These are phyloP conservation scores for Chrysodeixis includens DNA, from an alignment of 2,888 invertebrate species.

Conservation along the genomic window DNA sequence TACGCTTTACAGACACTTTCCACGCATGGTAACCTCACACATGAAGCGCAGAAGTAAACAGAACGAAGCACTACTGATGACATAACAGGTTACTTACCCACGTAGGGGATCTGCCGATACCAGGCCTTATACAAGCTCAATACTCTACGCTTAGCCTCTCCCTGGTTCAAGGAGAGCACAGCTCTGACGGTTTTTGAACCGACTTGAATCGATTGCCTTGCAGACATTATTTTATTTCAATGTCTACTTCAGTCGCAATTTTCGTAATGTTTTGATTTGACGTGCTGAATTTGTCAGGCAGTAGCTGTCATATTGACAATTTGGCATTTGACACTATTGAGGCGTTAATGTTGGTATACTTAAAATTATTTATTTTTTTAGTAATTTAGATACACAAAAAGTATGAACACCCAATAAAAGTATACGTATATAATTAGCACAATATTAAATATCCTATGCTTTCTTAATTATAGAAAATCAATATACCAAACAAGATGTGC, in stretches of 20 bases:
- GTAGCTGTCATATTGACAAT: background rate
- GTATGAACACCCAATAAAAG: too few relatives aligned
- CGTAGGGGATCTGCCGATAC: slow-evolving; percentile 97
- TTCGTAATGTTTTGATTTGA: slow-evolving; percentile 43
- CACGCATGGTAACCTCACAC: background rate
- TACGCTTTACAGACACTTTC: background rate
- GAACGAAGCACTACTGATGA: slow-evolving; percentile 68
- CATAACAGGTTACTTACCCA: slow-evolving; percentile 92
- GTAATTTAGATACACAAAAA: too few relatives aligned
- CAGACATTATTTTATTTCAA: slow-evolving; percentile 69
- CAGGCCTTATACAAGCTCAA: slow-evolving; percentile 97
- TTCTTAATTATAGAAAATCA: too few relatives aligned
- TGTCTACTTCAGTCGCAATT: slow-evolving; percentile 9
- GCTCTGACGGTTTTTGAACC: slow-evolving; percentile 93
- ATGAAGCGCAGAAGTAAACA: slow-evolving; percentile 5
- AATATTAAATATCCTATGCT: too few relatives aligned
- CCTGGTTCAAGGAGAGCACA: slow-evolving; percentile 93
- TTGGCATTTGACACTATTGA: slow-evolving; percentile 2
- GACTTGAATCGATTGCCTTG: slow-evolving; percentile 80
- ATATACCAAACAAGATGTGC: too few relatives aligned
- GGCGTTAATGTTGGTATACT: background rate
- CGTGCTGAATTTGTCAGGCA: slow-evolving; percentile 6
- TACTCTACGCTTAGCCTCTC: slow-evolving; percentile 95
- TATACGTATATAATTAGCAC: too few relatives aligned
- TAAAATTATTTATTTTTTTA: background rate